These are phyloP conservation scores for Peromyscus aztecus DNA, from an alignment of 2,797 vertebrate species.

Conservation along the genomic window DNA sequence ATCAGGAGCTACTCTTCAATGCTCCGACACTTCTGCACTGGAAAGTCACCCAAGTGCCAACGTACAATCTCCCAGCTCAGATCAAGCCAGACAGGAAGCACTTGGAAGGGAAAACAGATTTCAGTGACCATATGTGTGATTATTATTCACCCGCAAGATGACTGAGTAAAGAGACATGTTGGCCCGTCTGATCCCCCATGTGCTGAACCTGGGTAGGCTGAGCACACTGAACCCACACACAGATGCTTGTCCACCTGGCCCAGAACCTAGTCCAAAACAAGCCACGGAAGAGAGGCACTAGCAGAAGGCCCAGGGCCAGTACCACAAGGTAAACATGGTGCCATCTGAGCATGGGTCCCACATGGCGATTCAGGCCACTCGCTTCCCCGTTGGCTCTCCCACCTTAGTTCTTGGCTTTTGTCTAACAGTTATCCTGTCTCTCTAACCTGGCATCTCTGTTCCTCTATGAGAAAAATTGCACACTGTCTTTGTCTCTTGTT, in stretches of 20 bases:
- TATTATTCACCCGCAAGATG: not conserved
- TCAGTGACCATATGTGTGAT: constrained; percentile 50
- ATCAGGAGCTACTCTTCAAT: not conserved
- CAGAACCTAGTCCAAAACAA: not conserved
- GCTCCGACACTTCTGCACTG: not conserved
- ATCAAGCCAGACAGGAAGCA: not conserved
- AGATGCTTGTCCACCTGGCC: not conserved
- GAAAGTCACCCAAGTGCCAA: not conserved
- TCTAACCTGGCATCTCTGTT: not conserved
- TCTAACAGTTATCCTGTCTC: not conserved
- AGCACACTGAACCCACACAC: not conserved
- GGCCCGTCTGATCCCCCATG: not conserved
- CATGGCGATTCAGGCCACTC: not conserved
- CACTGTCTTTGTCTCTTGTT: not conserved
- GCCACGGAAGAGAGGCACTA: not conserved
- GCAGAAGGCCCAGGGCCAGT: not conserved
- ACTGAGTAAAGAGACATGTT: not conserved
- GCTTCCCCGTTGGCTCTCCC: too few relatives aligned
- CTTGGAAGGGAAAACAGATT: constrained; percentile 50
- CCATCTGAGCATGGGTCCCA: not conserved
- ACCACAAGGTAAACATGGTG: not conserved
- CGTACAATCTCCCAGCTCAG: constrained; percentile 1
- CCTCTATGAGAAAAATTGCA: too few relatives aligned
- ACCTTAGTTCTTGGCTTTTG: not conserved
- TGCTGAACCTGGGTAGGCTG: not conserved